Percentiles rank a stretch among this genome's conserved stretches.
Evolutionary conservation across 1,140 invertebrate genomes (phyloP).

Genomic region (Archivesica marissinica): DNA sequence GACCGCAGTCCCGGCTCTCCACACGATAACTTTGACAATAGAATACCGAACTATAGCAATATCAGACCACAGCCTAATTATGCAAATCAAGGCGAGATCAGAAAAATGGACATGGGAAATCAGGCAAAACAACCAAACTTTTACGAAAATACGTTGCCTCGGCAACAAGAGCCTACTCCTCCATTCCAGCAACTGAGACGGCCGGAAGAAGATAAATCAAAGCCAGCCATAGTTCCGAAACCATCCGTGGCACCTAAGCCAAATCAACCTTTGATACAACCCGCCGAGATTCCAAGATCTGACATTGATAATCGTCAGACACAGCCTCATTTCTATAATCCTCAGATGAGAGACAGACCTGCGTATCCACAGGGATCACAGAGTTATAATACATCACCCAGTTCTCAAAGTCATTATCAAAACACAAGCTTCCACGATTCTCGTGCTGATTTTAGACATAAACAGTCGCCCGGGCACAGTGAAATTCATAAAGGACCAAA

Average conservation of each 20-base stretch:
- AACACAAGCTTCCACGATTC: slow-evolving; percentile 53
- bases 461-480: slow-evolving; percentile 32
- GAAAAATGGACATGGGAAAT: slow-evolving; percentile 72
- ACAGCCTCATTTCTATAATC: slow-evolving; percentile 78
- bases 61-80: slow-evolving; percentile 64
- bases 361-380: slow-evolving; percentile 38
- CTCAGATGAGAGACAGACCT: slow-evolving; percentile 50
- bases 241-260: slow-evolving; percentile 75
- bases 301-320: slow-evolving; percentile 75
- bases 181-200: slow-evolving; percentile 77
- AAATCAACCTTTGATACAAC: slow-evolving; percentile 66
- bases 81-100: slow-evolving; percentile 71
- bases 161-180: slow-evolving; percentile 70
- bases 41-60: slow-evolving; percentile 70
- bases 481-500: slow-evolving; percentile 62
- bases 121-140: slow-evolving; percentile 77
- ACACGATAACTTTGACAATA: slow-evolving; percentile 69
- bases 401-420: slow-evolving; percentile 51
- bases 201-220: slow-evolving; percentile 64
- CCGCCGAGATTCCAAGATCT: slow-evolving; percentile 72
- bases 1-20: slow-evolving; percentile 65
- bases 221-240: slow-evolving; percentile 71
- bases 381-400: slow-evolving; percentile 31
- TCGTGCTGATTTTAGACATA: slow-evolving; percentile 42
- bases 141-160: slow-evolving; percentile 79